Evolutionary conservation across 1,140 invertebrate species (phyloP).

Genomic region (Aphelenchoides avenae): DNA sequence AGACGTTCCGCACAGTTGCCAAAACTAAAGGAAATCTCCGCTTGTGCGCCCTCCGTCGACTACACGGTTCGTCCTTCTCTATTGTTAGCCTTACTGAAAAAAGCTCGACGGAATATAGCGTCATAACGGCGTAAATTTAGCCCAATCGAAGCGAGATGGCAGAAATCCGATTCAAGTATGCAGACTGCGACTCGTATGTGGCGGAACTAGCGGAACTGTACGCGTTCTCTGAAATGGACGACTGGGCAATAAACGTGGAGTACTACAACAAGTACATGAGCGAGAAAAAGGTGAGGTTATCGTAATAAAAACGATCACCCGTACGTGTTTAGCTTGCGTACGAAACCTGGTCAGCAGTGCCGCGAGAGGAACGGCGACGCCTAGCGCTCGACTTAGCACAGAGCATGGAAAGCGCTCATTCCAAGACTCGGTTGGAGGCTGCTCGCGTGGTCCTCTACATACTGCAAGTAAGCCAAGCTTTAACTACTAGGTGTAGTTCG

Average conservation of each 20-base stretch:
- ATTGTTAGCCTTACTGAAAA: conserved; percentile 5
- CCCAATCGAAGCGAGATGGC: conserved; percentile 36
- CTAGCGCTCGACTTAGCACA: conserved; percentile 38
- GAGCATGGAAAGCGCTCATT: conserved; percentile 41
- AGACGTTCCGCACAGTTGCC: conserved; percentile 50
- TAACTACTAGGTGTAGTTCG: neutral
- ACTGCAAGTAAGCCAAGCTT: conserved; percentile 37
- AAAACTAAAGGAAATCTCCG: conserved; percentile 38
- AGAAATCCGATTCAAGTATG: conserved; percentile 52
- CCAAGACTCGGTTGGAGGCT: conserved; percentile 40
- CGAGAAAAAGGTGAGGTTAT: conserved; percentile 35
- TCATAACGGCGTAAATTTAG: conserved; percentile 4
- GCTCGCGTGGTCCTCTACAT: conserved; percentile 52
- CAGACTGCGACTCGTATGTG: conserved; percentile 40
- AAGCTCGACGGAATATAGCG: neutral
- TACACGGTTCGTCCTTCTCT: neutral
- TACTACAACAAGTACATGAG: conserved; percentile 41
- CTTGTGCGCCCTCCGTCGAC: neutral
- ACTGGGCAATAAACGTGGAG: conserved; percentile 43
- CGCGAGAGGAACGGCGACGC: conserved; percentile 14
- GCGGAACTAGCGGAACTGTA: conserved; percentile 55
- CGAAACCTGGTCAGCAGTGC: conserved; percentile 21
- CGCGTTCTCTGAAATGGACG: conserved; percentile 56
- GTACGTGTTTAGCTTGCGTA: neutral
- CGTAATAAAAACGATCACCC: conserved; percentile 10